phyloP scores from a whole-genome alignment of 2,888 invertebrate species.

The Drosophila greeni region DNA sequence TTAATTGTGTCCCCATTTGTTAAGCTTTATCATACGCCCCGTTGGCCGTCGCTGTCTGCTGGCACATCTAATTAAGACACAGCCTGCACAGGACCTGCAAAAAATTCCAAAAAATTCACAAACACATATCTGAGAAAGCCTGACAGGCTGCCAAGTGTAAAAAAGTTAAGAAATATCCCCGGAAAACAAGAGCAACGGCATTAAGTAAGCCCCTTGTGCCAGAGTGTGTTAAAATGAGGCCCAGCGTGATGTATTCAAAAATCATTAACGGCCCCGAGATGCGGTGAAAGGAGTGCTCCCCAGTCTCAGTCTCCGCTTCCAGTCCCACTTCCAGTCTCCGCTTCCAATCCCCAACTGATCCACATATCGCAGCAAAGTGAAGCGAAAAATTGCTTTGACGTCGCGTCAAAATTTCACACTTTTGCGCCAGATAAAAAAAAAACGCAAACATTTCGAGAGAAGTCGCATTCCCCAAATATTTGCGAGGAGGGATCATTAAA shows the following conservation, averaged over 20 bases:
- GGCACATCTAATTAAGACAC: conserved; percentile 65
- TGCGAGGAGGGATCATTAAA: conserved; percentile 65
- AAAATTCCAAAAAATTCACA: conserved; percentile 8
- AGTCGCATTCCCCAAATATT: conserved; percentile 64
- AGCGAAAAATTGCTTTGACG: conserved; percentile 66
- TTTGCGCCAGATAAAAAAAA: conserved; percentile 64
- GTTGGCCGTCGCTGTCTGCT: conserved; percentile 15
- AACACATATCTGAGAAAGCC: conserved; percentile 20
- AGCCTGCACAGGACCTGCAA: conserved; percentile 23
- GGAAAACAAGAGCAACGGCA: conserved; percentile 28
- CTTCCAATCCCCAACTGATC: conserved; percentile 44
- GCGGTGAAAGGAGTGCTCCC: conserved; percentile 62
- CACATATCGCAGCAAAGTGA: conserved; percentile 66
- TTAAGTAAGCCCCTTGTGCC: conserved; percentile 17
- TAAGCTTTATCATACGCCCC: conserved; percentile 6
- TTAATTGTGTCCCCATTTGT: background rate
- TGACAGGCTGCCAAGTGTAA: conserved; percentile 46
- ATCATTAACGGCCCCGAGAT: conserved; percentile 54
- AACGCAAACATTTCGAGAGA: conserved; percentile 35
- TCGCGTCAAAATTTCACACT: conserved; percentile 72
- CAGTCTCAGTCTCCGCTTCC: conserved; percentile 3
- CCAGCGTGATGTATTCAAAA: conserved; percentile 67
- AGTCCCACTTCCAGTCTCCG: background rate
- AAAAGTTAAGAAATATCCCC: conserved; percentile 23
- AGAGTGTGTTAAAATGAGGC: conserved; percentile 48